Conservation (phyloP, 2,113 vertebrate genomes). For the Pteronura brasiliensis region DNA sequence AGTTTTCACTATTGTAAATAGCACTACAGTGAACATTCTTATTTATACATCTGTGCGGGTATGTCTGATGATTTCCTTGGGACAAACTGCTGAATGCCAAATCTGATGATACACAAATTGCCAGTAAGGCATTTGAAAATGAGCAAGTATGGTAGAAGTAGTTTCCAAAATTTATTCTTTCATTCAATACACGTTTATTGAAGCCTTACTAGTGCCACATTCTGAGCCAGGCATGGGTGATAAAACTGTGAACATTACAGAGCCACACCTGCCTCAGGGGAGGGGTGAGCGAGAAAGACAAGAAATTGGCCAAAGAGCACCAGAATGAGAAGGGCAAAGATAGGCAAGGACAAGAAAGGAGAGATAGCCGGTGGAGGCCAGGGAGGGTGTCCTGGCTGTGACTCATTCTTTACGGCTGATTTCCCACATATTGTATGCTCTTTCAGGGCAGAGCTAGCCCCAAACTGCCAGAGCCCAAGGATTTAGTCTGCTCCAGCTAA, state of each 20-base stretch:
- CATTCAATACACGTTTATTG: neutral
- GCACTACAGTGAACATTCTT: neutral
- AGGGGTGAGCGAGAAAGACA: neutral
- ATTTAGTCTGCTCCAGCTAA: neutral
- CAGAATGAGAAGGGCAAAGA: neutral
- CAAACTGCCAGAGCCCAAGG: neutral
- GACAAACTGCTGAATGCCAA: conserved; percentile 1
- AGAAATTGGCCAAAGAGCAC: neutral
- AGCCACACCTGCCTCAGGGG: neutral
- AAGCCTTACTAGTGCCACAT: neutral
- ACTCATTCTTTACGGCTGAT: neutral
- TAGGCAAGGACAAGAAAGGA: neutral
- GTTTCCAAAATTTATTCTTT: conserved; percentile 27
- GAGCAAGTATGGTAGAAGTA: neutral
- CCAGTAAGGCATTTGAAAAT: conserved; percentile 17
- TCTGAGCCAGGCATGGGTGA: neutral
- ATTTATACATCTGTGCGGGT: neutral
- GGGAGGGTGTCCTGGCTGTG: neutral
- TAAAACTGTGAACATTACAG: neutral
- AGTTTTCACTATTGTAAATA: neutral
- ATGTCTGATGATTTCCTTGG: conserved; percentile 22
- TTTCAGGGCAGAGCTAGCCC: neutral
- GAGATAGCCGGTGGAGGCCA: neutral
- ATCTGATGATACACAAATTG: neutral
- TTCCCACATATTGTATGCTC: neutral